Evolutionary conservation across 2,888 invertebrate species (phyloP).

Genomic region (Trachelus iudaicus): DNA sequence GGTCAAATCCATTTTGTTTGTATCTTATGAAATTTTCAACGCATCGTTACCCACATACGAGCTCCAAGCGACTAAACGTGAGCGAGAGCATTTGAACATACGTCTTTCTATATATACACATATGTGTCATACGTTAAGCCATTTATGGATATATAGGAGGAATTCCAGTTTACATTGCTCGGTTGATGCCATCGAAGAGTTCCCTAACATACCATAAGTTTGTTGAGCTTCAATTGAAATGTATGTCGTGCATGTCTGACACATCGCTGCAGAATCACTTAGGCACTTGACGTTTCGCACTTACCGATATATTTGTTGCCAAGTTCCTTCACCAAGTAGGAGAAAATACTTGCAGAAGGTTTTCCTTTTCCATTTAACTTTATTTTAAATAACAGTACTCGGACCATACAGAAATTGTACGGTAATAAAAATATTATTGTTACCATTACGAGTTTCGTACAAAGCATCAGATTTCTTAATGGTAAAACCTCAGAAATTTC

Average conservation of each 20-base stretch:
- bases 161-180: not conserved
- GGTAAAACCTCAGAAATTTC: too few relatives aligned
- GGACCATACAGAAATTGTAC: too few relatives aligned
- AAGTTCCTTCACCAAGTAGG: not conserved
- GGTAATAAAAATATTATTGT: too few relatives aligned
- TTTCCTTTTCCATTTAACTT: not conserved
- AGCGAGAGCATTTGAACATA: not conserved
- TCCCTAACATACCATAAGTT: not conserved
- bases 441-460: too few relatives aligned
- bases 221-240: not conserved
- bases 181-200: not conserved
- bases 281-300: not conserved
- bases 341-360: not conserved
- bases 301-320: not conserved
- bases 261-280: not conserved
- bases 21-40: too few relatives aligned
- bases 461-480: too few relatives aligned
- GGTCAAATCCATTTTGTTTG: not conserved
- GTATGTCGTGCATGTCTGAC: not conserved
- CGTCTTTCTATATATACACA: too few relatives aligned
- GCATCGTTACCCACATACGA: too few relatives aligned
- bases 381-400: not conserved
- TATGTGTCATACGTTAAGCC: too few relatives aligned
- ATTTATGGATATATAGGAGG: not conserved
- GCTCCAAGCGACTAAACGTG: not conserved